phyloP scores from a whole-genome alignment of 2,113 vertebrate species.

The Isichthys henryi region DNA sequence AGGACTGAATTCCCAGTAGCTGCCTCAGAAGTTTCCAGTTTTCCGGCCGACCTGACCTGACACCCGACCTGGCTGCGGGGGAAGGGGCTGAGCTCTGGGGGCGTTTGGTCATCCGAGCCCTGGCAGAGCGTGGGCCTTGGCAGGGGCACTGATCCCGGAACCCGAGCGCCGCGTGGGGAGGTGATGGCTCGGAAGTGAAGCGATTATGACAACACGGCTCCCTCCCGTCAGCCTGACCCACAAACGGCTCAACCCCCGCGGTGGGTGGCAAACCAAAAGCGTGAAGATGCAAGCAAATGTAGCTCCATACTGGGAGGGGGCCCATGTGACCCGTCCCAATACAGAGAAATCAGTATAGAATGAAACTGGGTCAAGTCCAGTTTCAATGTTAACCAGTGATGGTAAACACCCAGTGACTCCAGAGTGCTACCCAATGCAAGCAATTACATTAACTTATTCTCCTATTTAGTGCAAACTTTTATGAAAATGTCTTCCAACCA shows the following conservation, averaged over 20 bases:
- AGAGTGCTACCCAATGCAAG: background rate
- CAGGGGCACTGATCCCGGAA: background rate
- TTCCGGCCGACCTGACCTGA: background rate
- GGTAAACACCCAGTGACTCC: background rate
- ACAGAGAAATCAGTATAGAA: background rate
- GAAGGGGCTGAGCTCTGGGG: background rate
- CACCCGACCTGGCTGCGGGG: background rate
- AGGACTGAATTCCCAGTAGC: background rate
- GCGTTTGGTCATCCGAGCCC: background rate
- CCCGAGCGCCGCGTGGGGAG: background rate
- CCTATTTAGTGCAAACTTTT: background rate
- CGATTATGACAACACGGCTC: background rate
- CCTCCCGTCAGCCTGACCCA: background rate
- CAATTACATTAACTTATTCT: background rate
- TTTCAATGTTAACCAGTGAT: background rate
- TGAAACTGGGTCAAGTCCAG: background rate
- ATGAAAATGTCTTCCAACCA: background rate
- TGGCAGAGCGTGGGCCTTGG: background rate
- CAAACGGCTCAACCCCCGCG: background rate
- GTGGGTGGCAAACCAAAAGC: background rate
- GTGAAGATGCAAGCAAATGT: background rate
- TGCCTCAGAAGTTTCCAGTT: background rate
- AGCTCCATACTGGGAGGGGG: background rate
- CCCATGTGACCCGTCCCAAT: background rate
- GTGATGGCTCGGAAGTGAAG: conserved; percentile 18